Conservation (phyloP, 2,113 vertebrate genomes). For the Podarcis raffonei region DNA sequence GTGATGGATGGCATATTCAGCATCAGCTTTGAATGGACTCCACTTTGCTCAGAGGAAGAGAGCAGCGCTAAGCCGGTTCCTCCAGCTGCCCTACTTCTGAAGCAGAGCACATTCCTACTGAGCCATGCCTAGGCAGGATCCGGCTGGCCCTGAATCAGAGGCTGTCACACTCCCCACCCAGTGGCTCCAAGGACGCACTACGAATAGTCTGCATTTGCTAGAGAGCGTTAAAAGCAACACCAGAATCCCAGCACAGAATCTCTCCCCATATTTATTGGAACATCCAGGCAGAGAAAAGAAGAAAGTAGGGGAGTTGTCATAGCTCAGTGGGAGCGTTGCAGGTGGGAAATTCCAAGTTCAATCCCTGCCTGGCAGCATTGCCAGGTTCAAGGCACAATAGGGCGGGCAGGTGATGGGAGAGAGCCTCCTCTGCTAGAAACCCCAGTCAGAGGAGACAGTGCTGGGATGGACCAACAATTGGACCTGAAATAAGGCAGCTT, state of each 20-base stretch:
- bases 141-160: not conserved
- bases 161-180: not conserved
- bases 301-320: not conserved
- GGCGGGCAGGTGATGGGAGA: not conserved
- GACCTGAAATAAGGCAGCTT: not conserved
- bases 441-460: not conserved
- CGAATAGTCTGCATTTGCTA: too few species aligned
- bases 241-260: too few species aligned
- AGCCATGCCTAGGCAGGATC: not conserved
- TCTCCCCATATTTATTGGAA: not conserved
- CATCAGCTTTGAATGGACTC: not conserved
- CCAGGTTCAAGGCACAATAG: not conserved
- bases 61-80: constrained; percentile 3
- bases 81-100: not conserved
- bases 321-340: not conserved
- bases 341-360: not conserved
- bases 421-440: not conserved
- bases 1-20: not conserved
- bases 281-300: not conserved
- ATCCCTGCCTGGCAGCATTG: not conserved
- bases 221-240: not conserved
- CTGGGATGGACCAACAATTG: not conserved
- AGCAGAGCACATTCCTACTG: not conserved
- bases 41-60: not conserved
- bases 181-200: not conserved